These are phyloP conservation scores for Symphodus melops DNA, from an alignment of 2,113 vertebrate species.

Conservation along the genomic window DNA sequence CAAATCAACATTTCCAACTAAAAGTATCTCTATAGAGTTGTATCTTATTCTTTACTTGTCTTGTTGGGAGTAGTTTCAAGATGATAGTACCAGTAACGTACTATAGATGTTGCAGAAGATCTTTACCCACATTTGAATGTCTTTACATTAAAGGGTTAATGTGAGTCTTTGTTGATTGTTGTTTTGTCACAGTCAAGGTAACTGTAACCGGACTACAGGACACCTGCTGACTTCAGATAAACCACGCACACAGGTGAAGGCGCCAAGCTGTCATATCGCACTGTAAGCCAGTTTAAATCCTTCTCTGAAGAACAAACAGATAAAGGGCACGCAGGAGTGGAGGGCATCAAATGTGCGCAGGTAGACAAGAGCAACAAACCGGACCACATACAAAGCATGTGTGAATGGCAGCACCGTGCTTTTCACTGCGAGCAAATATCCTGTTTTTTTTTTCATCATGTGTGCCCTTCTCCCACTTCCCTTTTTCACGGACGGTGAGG, in stretches of 20 bases:
- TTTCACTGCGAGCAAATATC: conserved; percentile 71
- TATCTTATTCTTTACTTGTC: neutral
- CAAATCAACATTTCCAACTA: neutral
- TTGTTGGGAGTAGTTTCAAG: neutral
- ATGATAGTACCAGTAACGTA: neutral
- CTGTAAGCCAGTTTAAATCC: conserved; percentile 55
- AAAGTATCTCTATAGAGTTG: neutral
- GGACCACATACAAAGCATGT: conserved; percentile 33
- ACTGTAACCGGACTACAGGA: conserved; percentile 25
- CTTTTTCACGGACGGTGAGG: conserved; percentile 69
- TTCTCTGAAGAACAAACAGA: conserved; percentile 37
- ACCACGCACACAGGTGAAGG: conserved; percentile 24
- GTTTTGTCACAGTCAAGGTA: conserved; percentile 51
- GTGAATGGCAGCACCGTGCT: conserved; percentile 53
- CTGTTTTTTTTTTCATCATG: conserved; percentile 81
- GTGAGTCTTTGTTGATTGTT: neutral
- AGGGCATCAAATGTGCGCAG: conserved; percentile 48
- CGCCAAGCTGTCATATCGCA: conserved; percentile 10
- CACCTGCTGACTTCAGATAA: conserved; percentile 64
- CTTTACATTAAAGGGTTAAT: neutral
- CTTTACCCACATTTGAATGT: neutral
- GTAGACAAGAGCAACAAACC: neutral
- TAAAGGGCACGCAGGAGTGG: conserved; percentile 21
- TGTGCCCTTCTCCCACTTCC: conserved; percentile 71
- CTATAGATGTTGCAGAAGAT: neutral